phyloP scores from a whole-genome alignment of 2,888 invertebrate species.

The Chironomus riparius region DNA sequence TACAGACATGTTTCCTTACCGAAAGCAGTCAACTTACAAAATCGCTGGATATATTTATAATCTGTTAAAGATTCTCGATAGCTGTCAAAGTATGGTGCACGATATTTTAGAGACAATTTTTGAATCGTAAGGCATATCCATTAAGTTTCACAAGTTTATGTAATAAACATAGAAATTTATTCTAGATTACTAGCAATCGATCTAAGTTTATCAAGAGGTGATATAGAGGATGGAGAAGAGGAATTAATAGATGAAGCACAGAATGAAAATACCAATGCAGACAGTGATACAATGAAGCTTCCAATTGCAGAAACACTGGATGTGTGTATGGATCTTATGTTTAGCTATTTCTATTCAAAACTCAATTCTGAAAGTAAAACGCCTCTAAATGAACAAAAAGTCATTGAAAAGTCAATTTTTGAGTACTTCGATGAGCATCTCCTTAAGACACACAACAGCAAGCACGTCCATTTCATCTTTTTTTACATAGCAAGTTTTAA shows the following conservation, averaged over 20 bases:
- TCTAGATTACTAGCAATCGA: conserved; percentile 66
- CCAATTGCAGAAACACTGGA: conserved; percentile 61
- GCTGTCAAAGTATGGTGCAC: conserved; percentile 60
- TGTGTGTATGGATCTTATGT: conserved; percentile 63
- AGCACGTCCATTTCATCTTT: conserved; percentile 67
- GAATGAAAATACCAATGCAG: conserved; percentile 40
- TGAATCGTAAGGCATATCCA: conserved; percentile 53
- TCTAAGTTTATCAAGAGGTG: conserved; percentile 52
- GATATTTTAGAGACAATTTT: conserved; percentile 65
- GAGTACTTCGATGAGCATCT: conserved; percentile 70
- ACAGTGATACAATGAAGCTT: conserved; percentile 41
- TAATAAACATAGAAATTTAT: conserved; percentile 30
- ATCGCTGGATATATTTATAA: conserved; percentile 72
- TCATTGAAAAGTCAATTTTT: conserved; percentile 49
- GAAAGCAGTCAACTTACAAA: conserved; percentile 54
- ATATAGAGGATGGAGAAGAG: conserved; percentile 47
- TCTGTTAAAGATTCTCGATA: conserved; percentile 63
- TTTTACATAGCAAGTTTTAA: conserved; percentile 66
- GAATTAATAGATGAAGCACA: conserved; percentile 32
- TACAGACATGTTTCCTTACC: conserved; percentile 64
- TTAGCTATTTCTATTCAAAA: conserved; percentile 57
- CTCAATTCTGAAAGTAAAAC: conserved; percentile 42
- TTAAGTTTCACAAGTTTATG: conserved; percentile 28
- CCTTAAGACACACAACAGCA: conserved; percentile 72
- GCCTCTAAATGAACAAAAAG: conserved; percentile 47